These are phyloP conservation scores for Smittia aterrima DNA, from an alignment of 2,888 invertebrate genomes.

Conservation along the genomic window DNA sequence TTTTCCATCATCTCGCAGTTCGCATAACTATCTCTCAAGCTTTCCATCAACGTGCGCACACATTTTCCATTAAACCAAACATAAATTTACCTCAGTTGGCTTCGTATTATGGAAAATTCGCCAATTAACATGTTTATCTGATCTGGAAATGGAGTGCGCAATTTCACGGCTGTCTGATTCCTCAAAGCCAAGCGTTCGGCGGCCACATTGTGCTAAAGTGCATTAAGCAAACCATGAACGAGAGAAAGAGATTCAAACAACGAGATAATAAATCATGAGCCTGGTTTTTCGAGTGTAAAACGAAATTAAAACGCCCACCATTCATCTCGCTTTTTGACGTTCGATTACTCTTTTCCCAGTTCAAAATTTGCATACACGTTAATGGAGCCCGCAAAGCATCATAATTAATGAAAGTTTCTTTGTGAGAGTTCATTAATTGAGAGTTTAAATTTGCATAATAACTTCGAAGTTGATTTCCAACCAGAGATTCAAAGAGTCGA, in stretches of 20 bases:
- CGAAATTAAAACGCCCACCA: conserved; percentile 36
- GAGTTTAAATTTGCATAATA: conserved; percentile 8
- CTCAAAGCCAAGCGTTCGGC: background rate
- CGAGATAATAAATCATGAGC: conserved; percentile 35
- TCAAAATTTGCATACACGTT: conserved; percentile 20
- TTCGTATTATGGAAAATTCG: background rate
- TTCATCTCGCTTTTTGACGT: conserved; percentile 11
- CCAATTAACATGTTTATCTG: background rate
- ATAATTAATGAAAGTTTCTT: conserved; percentile 32
- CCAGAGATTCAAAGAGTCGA: background rate
- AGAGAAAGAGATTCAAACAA: conserved; percentile 18
- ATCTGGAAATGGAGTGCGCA: conserved; percentile 9
- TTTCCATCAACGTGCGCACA: background rate
- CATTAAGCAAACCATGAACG: background rate
- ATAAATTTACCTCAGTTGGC: background rate
- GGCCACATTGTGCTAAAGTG: background rate
- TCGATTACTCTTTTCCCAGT: conserved; percentile 6
- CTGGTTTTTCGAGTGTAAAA: conserved; percentile 17
- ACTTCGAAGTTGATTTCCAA: background rate
- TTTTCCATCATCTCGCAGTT: background rate
- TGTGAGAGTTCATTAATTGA: background rate
- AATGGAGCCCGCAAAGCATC: conserved; percentile 20
- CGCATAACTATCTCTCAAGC: background rate
- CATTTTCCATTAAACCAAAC: background rate
- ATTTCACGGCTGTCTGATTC: conserved; percentile 16